Conservation (phyloP, 2,113 vertebrate species). For the Lasiurus cinereus region DNA sequence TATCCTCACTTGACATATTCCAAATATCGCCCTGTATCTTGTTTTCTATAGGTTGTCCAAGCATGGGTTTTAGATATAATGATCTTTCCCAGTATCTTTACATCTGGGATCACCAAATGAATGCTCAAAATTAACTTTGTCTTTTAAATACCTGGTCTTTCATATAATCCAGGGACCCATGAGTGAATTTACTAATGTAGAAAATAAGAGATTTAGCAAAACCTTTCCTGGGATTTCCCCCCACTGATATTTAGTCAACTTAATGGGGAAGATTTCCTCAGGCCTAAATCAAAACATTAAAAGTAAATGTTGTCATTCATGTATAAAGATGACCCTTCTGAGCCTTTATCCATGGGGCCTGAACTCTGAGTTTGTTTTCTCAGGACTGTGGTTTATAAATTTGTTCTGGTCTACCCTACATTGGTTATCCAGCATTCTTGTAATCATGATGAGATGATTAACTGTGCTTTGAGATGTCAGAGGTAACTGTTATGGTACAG, state of each 20-base stretch:
- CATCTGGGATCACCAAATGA: background rate
- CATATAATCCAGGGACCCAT: background rate
- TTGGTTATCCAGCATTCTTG: background rate
- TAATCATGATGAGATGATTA: background rate
- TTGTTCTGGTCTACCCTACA: background rate
- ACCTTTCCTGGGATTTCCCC: background rate
- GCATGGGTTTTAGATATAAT: background rate
- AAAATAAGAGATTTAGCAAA: background rate
- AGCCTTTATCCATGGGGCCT: background rate
- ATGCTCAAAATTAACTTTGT: background rate
- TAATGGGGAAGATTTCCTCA: background rate
- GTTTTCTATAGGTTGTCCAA: background rate
- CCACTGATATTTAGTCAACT: background rate
- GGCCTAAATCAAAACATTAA: background rate
- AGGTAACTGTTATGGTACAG: background rate
- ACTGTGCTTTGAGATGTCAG: rapidly evolving
- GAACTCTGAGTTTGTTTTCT: background rate
- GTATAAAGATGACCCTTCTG: background rate
- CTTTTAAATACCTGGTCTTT: background rate
- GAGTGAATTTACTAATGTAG: conserved; percentile 8
- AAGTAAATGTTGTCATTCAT: background rate
- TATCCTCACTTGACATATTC: background rate
- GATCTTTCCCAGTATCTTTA: background rate
- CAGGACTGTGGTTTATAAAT: background rate
- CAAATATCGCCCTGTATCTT: background rate